A percentile compares a stretch with the other conserved stretches of the same genome.
Conservation (phyloP, 1,140 invertebrate genomes). For the Orchesella cincta region DNA sequence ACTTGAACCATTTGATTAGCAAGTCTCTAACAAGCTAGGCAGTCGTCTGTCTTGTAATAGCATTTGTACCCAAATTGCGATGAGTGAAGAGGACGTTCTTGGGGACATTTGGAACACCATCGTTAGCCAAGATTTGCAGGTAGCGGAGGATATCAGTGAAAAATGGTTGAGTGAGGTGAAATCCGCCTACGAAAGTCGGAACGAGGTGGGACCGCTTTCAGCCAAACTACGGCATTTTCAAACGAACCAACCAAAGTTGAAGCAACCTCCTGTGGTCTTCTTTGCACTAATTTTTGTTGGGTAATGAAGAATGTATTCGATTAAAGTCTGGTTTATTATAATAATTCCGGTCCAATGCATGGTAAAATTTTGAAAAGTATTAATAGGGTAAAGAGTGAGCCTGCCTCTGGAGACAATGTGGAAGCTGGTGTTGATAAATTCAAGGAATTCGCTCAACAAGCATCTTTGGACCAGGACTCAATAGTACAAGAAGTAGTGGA, state of each 20-base stretch:
- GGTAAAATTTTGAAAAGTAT: not conserved
- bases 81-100: slow-evolving; percentile 5
- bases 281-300: slow-evolving; percentile 62
- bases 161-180: slow-evolving; percentile 54
- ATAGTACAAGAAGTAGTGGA: slow-evolving; percentile 59
- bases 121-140: slow-evolving; percentile 1
- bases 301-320: not conserved
- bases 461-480: slow-evolving; percentile 53
- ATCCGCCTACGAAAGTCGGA: slow-evolving; percentile 55
- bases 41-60: too few species aligned
- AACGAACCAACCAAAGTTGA: slow-evolving; percentile 57
- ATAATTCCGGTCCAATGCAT: not conserved
- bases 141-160: slow-evolving; percentile 35
- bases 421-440: slow-evolving; percentile 52
- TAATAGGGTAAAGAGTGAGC: slow-evolving; percentile 53
- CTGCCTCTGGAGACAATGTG: slow-evolving; percentile 52
- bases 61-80: too few species aligned
- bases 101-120: not conserved
- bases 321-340: not conserved
- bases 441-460: slow-evolving; percentile 52
- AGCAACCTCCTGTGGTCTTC: slow-evolving; percentile 58
- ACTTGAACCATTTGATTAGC: too few species aligned
- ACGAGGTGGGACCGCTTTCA: slow-evolving; percentile 59
- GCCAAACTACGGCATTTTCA: slow-evolving; percentile 60
- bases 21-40: too few species aligned